Evolutionary conservation across 2,113 vertebrate species (phyloP).

Genomic region (Macheiramphus alcinus): DNA sequence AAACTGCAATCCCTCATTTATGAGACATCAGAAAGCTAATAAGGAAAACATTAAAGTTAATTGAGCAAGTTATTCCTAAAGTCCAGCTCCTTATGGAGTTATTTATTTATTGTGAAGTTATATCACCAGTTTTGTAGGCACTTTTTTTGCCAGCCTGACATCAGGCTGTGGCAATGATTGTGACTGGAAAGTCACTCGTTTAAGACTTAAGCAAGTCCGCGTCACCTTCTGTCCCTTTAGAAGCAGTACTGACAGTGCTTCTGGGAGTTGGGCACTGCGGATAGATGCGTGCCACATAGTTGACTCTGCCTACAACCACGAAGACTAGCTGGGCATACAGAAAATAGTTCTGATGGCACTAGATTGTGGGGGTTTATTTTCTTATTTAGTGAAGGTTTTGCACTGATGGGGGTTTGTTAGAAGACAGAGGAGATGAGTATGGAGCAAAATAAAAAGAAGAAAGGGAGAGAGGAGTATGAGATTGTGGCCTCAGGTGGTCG

Average conservation of each 20-base stretch:
- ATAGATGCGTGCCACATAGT: rapidly evolving
- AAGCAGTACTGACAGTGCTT: not conserved
- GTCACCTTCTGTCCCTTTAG: not conserved
- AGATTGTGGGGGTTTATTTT: not conserved
- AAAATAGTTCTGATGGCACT: not conserved
- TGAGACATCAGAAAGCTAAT: not conserved
- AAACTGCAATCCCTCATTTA: not conserved
- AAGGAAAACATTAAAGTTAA: not conserved
- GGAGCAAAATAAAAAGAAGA: not conserved
- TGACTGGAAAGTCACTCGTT: not conserved
- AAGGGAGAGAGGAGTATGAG: not conserved
- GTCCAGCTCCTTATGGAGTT: not conserved
- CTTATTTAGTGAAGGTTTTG: not conserved
- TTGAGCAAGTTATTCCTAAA: not conserved
- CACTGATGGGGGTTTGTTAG: not conserved
- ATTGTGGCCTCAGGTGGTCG: not conserved
- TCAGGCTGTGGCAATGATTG: not conserved
- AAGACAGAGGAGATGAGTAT: not conserved
- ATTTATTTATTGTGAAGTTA: not conserved
- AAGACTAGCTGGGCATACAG: not conserved
- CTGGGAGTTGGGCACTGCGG: not conserved
- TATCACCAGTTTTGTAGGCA: not conserved
- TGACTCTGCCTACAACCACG: not conserved
- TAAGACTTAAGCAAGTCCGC: not conserved
- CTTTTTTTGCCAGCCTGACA: not conserved